phyloP scores from a whole-genome alignment of 2,888 invertebrate genomes.

The Troilus luridus region DNA sequence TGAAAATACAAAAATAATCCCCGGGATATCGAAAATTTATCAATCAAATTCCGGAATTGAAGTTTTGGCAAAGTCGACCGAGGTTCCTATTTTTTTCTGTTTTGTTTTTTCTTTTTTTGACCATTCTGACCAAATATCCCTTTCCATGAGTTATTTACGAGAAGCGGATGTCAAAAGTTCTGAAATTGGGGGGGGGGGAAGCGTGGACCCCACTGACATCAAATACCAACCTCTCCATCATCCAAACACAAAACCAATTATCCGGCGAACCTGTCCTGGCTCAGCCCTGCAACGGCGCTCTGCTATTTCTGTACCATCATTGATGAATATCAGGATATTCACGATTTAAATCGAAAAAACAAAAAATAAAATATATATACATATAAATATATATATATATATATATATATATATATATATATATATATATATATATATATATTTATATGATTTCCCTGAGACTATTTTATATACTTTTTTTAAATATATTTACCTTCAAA shows the following conservation, averaged over 20 bases:
- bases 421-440: too few relatives aligned
- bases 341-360: slow-evolving; percentile 1
- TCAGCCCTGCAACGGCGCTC: background rate
- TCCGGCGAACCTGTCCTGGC: background rate
- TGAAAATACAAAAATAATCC: background rate
- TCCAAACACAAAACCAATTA: slow-evolving; percentile 41
- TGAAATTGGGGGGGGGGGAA: background rate
- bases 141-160: slow-evolving; percentile 22
- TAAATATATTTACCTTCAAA: too few relatives aligned
- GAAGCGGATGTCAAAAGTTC: slow-evolving; percentile 35
- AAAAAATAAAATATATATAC: background rate
- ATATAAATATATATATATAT: too few relatives aligned
- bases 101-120: background rate
- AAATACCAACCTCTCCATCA: slow-evolving; percentile 44
- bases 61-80: background rate
- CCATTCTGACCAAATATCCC: background rate
- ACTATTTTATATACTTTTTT: too few relatives aligned
- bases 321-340: slow-evolving; percentile 1
- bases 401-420: too few relatives aligned
- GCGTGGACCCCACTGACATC: slow-evolving; percentile 31
- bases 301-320: background rate
- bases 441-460: too few relatives aligned
- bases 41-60: background rate
- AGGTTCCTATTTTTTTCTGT: background rate
- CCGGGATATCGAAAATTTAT: background rate